These are phyloP conservation scores for Prietella phreatophila DNA, from an alignment of 2,113 vertebrate species.

Conservation along the genomic window DNA sequence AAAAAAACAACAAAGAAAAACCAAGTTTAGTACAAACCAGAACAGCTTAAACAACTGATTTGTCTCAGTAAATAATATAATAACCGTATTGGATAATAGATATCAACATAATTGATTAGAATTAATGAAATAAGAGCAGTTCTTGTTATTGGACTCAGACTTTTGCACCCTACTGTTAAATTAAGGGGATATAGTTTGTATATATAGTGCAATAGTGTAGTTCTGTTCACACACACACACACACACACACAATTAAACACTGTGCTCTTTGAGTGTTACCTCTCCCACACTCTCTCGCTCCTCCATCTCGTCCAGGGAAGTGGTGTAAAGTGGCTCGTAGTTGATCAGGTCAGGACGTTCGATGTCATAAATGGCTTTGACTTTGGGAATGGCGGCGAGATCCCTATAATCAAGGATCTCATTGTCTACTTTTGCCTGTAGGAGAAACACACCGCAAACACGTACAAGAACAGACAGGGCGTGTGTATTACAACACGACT, in stretches of 20 bases:
- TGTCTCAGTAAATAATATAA: background rate
- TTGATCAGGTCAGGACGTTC: constrained; percentile 96
- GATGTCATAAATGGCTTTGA: constrained; percentile 99
- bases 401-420: constrained; percentile 98
- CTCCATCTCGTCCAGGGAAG: constrained; percentile 78
- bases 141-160: constrained; percentile 20
- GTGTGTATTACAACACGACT: background rate
- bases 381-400: constrained; percentile 98
- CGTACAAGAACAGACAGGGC: constrained; percentile 20
- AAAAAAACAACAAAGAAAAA: background rate
- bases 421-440: constrained; percentile 98
- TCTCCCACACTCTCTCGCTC: constrained; percentile 84
- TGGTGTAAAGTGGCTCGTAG: constrained; percentile 86
- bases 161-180: constrained; percentile 17
- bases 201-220: background rate
- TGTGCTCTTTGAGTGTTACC: constrained; percentile 71
- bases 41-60: background rate
- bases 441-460: constrained; percentile 43
- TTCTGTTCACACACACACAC: background rate
- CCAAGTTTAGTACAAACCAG: background rate
- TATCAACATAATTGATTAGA: background rate
- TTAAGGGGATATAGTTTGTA: background rate
- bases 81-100: background rate
- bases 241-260: background rate
- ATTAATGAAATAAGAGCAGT: constrained; percentile 13